Conservation (phyloP, 2,888 invertebrate genomes). For the Drosophila acutilabella region DNA sequence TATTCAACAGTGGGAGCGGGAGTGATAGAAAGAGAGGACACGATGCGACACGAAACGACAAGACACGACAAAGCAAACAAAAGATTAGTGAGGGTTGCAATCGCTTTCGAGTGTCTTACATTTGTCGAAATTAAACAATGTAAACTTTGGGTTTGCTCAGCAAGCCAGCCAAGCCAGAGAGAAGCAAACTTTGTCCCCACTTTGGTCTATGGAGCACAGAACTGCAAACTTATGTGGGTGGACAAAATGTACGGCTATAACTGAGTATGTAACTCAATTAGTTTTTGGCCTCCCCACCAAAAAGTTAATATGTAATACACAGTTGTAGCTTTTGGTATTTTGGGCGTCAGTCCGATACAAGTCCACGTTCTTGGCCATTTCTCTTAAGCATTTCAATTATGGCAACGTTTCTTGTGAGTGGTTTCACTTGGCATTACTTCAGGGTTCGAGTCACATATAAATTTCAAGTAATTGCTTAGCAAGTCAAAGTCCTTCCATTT, state of each 20-base stretch:
- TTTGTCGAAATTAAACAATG: constrained; percentile 79
- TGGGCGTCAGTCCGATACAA: constrained; percentile 46
- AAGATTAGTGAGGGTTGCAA: constrained; percentile 71
- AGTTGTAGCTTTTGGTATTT: constrained; percentile 50
- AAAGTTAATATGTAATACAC: constrained; percentile 66
- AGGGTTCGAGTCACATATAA: constrained; percentile 69
- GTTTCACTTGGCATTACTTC: constrained; percentile 47
- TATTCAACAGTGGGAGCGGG: constrained; percentile 29
- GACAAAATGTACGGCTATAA: constrained; percentile 21
- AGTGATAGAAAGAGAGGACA: constrained; percentile 1
- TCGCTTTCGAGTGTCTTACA: constrained; percentile 75
- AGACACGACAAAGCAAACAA: constrained; percentile 60
- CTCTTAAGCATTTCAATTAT: constrained; percentile 73
- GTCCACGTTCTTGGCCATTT: constrained; percentile 49
- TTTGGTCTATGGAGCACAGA: constrained; percentile 17
- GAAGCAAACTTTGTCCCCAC: constrained; percentile 64
- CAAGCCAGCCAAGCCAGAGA: constrained; percentile 44
- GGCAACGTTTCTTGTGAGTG: constrained; percentile 50
- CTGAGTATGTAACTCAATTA: constrained; percentile 77
- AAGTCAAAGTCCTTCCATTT: constrained; percentile 46
- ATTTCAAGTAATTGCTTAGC: constrained; percentile 75
- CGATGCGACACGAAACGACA: constrained; percentile 27
- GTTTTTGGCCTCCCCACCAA: constrained; percentile 62
- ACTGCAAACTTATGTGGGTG: constrained; percentile 15
- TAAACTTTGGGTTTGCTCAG: constrained; percentile 70